Evolutionary conservation across 2,888 invertebrate species (phyloP).

Genomic region (Thymelicus sylvestris): DNA sequence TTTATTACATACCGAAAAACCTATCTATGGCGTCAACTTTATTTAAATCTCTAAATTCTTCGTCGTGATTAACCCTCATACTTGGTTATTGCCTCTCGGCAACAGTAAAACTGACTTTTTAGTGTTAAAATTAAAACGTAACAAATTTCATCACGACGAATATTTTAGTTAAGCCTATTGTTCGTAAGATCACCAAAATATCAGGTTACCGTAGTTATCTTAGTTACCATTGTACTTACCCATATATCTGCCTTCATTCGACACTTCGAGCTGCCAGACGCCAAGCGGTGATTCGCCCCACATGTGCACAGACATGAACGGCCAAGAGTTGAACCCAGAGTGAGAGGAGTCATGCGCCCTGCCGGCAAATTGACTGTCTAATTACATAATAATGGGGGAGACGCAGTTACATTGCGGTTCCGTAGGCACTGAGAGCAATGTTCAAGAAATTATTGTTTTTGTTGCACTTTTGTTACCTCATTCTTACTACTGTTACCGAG

Average conservation of each 20-base stretch:
- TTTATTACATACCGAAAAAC: too few species aligned
- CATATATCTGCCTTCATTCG: slow-evolving; percentile 95
- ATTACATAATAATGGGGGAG: slow-evolving; percentile 47
- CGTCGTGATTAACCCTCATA: too few species aligned
- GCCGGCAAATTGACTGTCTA: slow-evolving; percentile 54
- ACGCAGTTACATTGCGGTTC: neutral
- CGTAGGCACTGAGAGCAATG: neutral
- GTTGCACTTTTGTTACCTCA: too few species aligned
- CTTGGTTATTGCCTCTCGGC: too few species aligned
- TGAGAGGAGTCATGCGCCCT: slow-evolving; percentile 95
- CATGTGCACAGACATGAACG: slow-evolving; percentile 99
- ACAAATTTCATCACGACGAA: too few species aligned
- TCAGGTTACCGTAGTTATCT: neutral
- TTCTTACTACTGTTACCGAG: too few species aligned
- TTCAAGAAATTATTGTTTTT: neutral
- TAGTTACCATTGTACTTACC: slow-evolving; percentile 83
- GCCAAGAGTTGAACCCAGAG: slow-evolving; percentile 98
- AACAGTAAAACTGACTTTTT: too few species aligned
- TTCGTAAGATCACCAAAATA: too few species aligned
- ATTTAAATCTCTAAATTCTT: too few species aligned
- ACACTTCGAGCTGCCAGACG: slow-evolving; percentile 97
- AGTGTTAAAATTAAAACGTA: too few species aligned
- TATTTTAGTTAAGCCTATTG: too few species aligned
- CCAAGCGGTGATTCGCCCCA: slow-evolving; percentile 99
- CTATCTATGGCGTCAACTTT: too few species aligned